Base-by-base conservation (phyloP, 2,797 vertebrate species). In the Fistularia tabacaria region DNA sequence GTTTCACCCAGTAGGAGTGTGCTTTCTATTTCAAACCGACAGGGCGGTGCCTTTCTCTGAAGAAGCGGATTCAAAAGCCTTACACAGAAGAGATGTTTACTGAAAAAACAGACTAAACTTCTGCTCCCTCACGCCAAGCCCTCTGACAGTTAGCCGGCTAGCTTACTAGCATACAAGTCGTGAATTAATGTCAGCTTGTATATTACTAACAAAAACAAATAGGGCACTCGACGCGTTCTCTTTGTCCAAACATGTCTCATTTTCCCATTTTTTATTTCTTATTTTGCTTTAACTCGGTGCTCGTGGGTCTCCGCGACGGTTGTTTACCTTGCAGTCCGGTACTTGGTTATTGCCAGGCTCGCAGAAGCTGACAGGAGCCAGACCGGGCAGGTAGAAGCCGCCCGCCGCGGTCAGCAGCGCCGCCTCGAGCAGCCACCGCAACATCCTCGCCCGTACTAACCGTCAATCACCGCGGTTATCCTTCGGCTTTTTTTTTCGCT, bases 341-440 rank as follows among this genome's bases (percentile, higher is more conserved):
- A 85, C 66, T 38, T 69, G 51, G 38, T 74, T 40, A 1, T 67
- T 57, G 2, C 66, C 72, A 6, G 76, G 62, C 40, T 92, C 90
- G 49, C 94, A 97, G 74, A 97, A 96, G 85, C 90, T 96, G 73
- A 96, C 94, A 3, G 94, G 94, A 1, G 93, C 93, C 76, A 96
- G 85, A 66, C 94, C 94, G 3, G 94, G 94, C 57, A 96, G 88
- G 82, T 95, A 96, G 81, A 97, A 96, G 61, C 80, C 79, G 56
- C 57, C 47, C 14, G 76, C 71, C 41, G 43, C 79, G 55, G 75
- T 80, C 6, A 80, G 66, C 58, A 83, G 41, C 14, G 64, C 64
- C 0, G 73, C 46, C 46, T 55, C 67, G 0, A 77, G 58, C 42
- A 81, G 52, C 74, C 72, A 66, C 50, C 54, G 46, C 37, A 57